phyloP scores from a whole-genome alignment of 1,140 invertebrate genomes.

The Panagrolaimus sp. region DNA sequence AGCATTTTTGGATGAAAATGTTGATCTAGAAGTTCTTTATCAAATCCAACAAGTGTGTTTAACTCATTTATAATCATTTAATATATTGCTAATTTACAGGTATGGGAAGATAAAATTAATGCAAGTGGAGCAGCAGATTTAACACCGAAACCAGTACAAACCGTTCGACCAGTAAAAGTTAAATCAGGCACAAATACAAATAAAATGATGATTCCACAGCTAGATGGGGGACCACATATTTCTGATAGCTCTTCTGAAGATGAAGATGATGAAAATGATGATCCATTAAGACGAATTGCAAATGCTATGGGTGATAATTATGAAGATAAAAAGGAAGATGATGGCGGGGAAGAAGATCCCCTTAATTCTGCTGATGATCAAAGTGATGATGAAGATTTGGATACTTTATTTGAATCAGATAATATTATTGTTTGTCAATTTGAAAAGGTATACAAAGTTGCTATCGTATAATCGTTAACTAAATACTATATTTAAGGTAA shows the following conservation, averaged over 20 bases:
- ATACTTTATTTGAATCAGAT: conserved; percentile 90
- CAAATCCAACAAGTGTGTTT: conserved; percentile 79
- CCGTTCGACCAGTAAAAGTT: neutral
- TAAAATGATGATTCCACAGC: conserved; percentile 21
- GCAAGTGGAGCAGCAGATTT: conserved; percentile 51
- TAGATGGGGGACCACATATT: conserved; percentile 48
- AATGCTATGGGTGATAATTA: conserved; percentile 21
- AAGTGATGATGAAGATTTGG: conserved; percentile 89
- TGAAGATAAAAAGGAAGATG: conserved; percentile 9
- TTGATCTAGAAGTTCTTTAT: conserved; percentile 89
- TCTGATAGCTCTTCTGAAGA: conserved; percentile 49
- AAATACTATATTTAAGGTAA: conserved; percentile 68
- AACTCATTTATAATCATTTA: too few relatives aligned
- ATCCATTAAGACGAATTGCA: conserved; percentile 16
- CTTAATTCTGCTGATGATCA: conserved; percentile 87
- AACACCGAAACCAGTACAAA: conserved; percentile 25
- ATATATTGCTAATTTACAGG: conserved; percentile 24
- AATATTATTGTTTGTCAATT: conserved; percentile 99
- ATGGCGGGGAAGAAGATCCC: conserved; percentile 68
- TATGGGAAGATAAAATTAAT: conserved; percentile 52
- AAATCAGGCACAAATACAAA: neutral
- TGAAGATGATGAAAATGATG: conserved; percentile 27
- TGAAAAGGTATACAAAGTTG: conserved; percentile 77
- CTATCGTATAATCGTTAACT: conserved; percentile 18
- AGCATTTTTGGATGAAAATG: conserved; percentile 88